These are phyloP conservation scores for Phasianus colchicus DNA, from an alignment of 2,113 vertebrate genomes.

Conservation along the genomic window DNA sequence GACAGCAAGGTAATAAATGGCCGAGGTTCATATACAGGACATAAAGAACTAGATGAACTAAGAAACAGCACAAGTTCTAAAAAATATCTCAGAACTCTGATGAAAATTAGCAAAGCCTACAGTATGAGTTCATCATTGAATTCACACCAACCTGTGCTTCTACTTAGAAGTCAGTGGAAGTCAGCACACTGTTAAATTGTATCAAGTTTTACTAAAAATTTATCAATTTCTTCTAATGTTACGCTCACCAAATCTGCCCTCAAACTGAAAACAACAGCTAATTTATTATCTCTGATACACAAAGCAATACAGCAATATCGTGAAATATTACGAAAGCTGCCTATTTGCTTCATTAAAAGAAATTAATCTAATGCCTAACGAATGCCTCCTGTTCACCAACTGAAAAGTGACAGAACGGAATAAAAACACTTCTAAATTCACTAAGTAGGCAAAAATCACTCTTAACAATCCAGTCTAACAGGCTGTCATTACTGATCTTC, in stretches of 20 bases:
- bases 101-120: background rate
- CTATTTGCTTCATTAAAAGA: background rate
- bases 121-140: background rate
- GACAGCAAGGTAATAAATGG: constrained; percentile 13
- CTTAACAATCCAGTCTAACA: background rate
- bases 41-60: constrained; percentile 5
- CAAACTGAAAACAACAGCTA: background rate
- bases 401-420: background rate
- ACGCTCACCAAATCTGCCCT: background rate
- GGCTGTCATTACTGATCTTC: background rate
- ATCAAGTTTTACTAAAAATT: background rate
- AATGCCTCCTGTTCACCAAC: background rate
- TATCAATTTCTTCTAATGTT: background rate
- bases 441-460: constrained; percentile 37
- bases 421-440: constrained; percentile 49
- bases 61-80: background rate
- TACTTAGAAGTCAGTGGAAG: background rate
- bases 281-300: background rate
- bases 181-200: background rate
- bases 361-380: background rate
- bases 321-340: background rate
- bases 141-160: background rate
- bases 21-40: background rate
- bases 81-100: background rate
- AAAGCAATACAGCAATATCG: background rate